Conservation (phyloP, 2,113 vertebrate genomes). For the Phylloscopus trochilus region DNA sequence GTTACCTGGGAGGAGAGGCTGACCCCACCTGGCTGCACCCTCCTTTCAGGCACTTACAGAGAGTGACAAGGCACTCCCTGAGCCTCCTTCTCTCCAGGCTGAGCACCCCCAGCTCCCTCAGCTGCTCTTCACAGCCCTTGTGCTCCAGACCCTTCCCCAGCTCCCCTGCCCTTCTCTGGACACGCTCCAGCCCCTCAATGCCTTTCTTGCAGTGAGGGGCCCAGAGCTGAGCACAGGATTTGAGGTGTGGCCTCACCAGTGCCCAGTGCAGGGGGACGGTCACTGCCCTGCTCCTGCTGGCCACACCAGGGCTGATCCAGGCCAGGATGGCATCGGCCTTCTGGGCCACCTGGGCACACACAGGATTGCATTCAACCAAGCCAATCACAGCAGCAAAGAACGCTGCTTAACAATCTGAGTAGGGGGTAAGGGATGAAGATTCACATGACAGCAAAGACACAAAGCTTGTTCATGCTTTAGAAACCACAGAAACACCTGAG, state of each 20-base stretch:
- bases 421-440: background rate
- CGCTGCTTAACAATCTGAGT: background rate
- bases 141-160: background rate
- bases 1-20: fast-evolving
- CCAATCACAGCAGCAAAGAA: background rate
- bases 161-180: fast-evolving
- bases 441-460: background rate
- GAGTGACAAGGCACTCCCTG: fast-evolving
- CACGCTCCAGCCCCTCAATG: background rate
- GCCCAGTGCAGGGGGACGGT: fast-evolving
- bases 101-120: background rate
- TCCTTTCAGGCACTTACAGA: fast-evolving
- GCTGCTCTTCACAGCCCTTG: background rate
- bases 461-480: background rate
- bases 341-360: background rate
- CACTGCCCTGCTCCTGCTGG: background rate
- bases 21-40: fast-evolving
- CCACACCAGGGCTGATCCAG: background rate
- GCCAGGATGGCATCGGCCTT: background rate
- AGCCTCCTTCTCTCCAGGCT: background rate
- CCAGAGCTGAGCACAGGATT: background rate
- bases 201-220: background rate
- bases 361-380: background rate
- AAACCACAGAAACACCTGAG: background rate
- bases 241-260: fast-evolving